A percentile compares a stretch with the other conserved stretches of the same genome.
Evolutionary conservation across 92 coral and sea anemone species (phyloP).

Genomic region (Umimayanthus chanpuru): DNA sequence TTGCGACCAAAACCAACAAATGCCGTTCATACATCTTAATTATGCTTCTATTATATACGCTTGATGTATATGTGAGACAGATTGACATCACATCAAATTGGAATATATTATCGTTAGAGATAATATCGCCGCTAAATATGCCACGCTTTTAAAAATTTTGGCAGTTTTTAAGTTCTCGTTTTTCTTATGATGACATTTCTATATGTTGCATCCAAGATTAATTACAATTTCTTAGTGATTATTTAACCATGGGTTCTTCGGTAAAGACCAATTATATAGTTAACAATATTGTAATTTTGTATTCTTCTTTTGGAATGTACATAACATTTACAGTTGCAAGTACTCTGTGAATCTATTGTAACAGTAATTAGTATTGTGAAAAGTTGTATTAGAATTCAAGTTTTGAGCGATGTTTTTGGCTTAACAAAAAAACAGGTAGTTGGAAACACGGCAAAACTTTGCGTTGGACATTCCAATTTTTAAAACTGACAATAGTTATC

Average conservation of each 20-base stretch:
- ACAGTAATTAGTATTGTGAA: background rate
- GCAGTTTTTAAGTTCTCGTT: background rate
- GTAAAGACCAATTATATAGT: too few species aligned
- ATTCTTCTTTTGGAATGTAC: background rate
- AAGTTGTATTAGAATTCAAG: too few species aligned
- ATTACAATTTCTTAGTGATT: background rate
- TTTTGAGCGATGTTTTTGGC: background rate
- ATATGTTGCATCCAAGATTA: slow-evolving; percentile 1
- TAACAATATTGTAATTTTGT: too few species aligned
- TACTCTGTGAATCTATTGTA: background rate
- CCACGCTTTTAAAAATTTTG: too few species aligned
- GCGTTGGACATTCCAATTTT: background rate
- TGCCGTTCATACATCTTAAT: background rate
- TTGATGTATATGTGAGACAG: background rate
- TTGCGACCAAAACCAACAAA: background rate
- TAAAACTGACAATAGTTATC: background rate
- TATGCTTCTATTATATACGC: background rate
- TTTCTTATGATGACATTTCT: background rate
- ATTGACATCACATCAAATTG: background rate
- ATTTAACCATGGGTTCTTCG: background rate
- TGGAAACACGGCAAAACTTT: background rate
- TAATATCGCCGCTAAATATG: background rate
- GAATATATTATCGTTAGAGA: background rate
- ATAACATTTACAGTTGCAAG: background rate
- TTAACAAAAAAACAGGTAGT: background rate